These are phyloP conservation scores for Pyrrhia umbra DNA, from an alignment of 2,888 invertebrate genomes.

Conservation along the genomic window DNA sequence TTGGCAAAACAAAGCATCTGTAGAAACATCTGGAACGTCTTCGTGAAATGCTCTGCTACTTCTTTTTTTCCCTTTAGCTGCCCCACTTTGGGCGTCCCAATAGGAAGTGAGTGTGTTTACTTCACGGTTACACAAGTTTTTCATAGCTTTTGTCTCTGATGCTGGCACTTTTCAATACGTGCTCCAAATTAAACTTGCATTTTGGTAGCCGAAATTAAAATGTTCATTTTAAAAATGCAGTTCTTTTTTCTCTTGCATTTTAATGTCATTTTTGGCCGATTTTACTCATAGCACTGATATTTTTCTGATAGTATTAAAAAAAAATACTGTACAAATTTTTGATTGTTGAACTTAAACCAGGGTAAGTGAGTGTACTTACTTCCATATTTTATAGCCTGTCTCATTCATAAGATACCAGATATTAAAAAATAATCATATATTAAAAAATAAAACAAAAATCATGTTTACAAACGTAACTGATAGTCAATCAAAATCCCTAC, in stretches of 20 bases:
- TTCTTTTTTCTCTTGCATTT: slow-evolving; percentile 16
- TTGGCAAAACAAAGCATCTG: slow-evolving; percentile 62
- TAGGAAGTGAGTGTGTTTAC: slow-evolving; percentile 63
- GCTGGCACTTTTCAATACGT: slow-evolving; percentile 59
- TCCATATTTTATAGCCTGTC: background rate
- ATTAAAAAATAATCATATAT: background rate
- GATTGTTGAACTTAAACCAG: background rate
- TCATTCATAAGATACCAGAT: background rate
- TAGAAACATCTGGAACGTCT: slow-evolving; percentile 61
- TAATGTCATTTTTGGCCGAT: slow-evolving; percentile 6
- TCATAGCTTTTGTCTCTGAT: slow-evolving; percentile 60
- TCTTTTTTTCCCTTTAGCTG: slow-evolving; percentile 58
- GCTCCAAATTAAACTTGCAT: slow-evolving; percentile 50
- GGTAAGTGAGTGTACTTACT: too few relatives aligned
- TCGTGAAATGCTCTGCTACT: slow-evolving; percentile 54
- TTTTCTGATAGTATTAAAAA: slow-evolving; percentile 5
- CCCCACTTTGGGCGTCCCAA: slow-evolving; percentile 62
- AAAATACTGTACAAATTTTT: background rate
- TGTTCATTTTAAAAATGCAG: slow-evolving; percentile 41
- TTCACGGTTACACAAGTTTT: slow-evolving; percentile 64
- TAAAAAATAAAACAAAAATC: background rate
- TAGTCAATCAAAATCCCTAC: slow-evolving; percentile 25
- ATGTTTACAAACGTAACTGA: slow-evolving; percentile 16
- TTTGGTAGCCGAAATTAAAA: slow-evolving; percentile 47
- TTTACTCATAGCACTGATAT: background rate